Conservation (phyloP, 2,113 vertebrate species). For the Channa argus region DNA sequence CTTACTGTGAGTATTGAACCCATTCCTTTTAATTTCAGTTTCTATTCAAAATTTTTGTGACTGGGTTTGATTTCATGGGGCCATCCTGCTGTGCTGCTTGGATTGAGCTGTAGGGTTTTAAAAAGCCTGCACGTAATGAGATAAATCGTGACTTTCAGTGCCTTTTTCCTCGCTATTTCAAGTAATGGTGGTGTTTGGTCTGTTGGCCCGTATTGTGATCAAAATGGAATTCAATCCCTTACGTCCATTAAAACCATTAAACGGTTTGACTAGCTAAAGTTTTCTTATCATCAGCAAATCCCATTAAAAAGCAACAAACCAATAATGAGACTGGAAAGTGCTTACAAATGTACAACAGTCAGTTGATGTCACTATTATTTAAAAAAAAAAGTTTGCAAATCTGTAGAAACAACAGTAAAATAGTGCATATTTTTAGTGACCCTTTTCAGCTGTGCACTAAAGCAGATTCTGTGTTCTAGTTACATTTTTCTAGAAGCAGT, state of each 20-base stretch:
- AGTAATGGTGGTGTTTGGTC: constrained; percentile 1
- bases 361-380: no score
- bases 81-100: neutral
- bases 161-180: constrained; percentile 35
- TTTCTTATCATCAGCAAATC: neutral
- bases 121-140: neutral
- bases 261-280: neutral
- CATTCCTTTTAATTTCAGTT: constrained; percentile 10
- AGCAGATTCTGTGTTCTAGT: neutral
- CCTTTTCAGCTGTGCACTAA: constrained; percentile 17
- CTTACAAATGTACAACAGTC: no score
- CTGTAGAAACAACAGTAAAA: neutral
- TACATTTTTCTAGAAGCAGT: neutral
- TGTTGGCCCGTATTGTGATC: constrained; percentile 8
- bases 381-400: no score
- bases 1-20: constrained; percentile 12
- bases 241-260: neutral
- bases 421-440: neutral
- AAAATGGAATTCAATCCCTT: constrained; percentile 29
- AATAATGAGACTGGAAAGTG: neutral
- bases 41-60: neutral
- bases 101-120: neutral
- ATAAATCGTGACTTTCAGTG: constrained; percentile 25
- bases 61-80: constrained; percentile 16
- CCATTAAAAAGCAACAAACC: neutral